These are phyloP conservation scores for Cataglyphis cursor DNA, from an alignment of 2,888 invertebrate species.

Conservation along the genomic window DNA sequence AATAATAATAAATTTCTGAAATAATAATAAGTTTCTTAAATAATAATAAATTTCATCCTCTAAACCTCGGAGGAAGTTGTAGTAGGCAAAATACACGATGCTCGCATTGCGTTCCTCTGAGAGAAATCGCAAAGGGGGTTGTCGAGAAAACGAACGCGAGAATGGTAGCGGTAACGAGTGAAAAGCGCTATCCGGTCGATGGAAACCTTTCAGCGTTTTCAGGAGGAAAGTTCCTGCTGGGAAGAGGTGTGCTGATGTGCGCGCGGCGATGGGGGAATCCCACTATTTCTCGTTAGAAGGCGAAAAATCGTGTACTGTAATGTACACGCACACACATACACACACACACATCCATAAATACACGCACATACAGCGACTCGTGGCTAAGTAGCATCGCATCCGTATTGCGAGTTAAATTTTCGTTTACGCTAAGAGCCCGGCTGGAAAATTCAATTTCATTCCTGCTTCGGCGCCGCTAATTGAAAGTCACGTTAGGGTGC, in stretches of 20 bases:
- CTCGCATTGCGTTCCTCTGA: neutral
- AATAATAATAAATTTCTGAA: neutral
- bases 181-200: slow-evolving; percentile 61
- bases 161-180: slow-evolving; percentile 37
- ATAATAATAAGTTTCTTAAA: neutral
- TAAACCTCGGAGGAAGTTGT: neutral
- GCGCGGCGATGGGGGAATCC: slow-evolving; percentile 21
- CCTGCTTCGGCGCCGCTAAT: slow-evolving; percentile 24
- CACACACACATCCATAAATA: neutral
- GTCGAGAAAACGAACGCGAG: slow-evolving; percentile 27
- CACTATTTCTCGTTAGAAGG: slow-evolving; percentile 57
- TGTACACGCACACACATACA: neutral
- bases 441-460: slow-evolving; percentile 39
- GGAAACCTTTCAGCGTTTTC: slow-evolving; percentile 65
- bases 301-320: slow-evolving; percentile 41
- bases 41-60: neutral
- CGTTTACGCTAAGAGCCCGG: slow-evolving; percentile 53
- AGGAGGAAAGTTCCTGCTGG: slow-evolving; percentile 59
- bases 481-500: slow-evolving; percentile 39
- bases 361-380: slow-evolving; percentile 7
- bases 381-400: slow-evolving; percentile 14
- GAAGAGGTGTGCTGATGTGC: slow-evolving; percentile 59
- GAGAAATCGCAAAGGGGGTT: slow-evolving; percentile 1
- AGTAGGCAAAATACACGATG: slow-evolving; percentile 10
- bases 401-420: slow-evolving; percentile 59